Base-by-base conservation (phyloP, 1,140 invertebrate genomes). In the Helicoverpa zea region DNA sequence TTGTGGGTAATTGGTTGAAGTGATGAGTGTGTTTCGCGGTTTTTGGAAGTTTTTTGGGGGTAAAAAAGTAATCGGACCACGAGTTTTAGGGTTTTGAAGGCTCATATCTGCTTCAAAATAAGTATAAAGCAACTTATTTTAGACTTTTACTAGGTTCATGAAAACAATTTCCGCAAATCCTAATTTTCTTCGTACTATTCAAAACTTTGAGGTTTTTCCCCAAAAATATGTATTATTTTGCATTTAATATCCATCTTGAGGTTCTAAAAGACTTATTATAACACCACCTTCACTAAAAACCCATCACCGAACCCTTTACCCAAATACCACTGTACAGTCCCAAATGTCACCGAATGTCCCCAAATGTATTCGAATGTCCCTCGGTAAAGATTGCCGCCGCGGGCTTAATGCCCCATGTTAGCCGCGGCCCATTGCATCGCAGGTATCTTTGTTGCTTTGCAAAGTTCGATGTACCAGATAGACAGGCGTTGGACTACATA, bases 361-460 rank as follows among this genome's bases (percentile, higher is more conserved):
- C n/a, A 90, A 90, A 89, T 87, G 87, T 88, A 81, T 64, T 83
- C 78, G 84, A 88, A 87, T 83, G 83, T 81, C 43, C 73, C 84
- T 2, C 23, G 23, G 85, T 91, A 89, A 91, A 91, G 88, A 91
- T 84, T 64, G 78, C 79, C 43, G 49, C 79, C 78, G 73, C 61
- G 86, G 74, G 79, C 70, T 88, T 90, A 91, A 91, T 89, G 89
- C 89, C 83, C 83, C 88, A 83, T 87, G 83, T 77, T 79, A 80
- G 87, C 75, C 78, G 83, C 86, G 87, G 86, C 81, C 89, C 87
- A 88, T 84, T 91, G 89, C 84, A 85, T 80, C 83, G 63, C 47
- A 80, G 83, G 63, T 80, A 73, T 80, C 78, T 80, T 80, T 80
- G 78, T 73, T 59, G 70, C 78, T 16, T 52, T 74, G 30, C 29